Evolutionary conservation across 1,140 invertebrate genomes (phyloP).

Genomic region (Melanaphis sacchari): DNA sequence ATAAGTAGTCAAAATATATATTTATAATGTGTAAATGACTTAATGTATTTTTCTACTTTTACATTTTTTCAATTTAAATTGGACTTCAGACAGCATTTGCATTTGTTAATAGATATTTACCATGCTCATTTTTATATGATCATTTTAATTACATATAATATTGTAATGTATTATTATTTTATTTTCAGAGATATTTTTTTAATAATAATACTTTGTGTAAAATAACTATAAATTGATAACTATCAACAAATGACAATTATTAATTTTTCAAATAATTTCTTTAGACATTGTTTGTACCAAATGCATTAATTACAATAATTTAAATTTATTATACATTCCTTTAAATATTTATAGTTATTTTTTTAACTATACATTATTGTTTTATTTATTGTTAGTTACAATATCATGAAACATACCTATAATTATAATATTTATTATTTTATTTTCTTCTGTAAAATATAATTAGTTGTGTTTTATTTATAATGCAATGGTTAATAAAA

Average conservation of each 20-base stretch:
- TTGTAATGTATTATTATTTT: neutral
- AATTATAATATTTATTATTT: neutral
- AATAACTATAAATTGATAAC: neutral
- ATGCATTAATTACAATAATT: neutral
- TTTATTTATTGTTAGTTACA: neutral
- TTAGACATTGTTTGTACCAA: neutral
- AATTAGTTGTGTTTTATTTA: neutral
- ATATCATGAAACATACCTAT: neutral
- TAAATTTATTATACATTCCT: conserved; percentile 33
- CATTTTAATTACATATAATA: neutral
- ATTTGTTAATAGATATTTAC: conserved; percentile 8
- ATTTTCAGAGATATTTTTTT: conserved; percentile 21
- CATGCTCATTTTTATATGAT: conserved; percentile 25
- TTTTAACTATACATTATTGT: neutral
- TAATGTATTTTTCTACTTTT: conserved; percentile 55
- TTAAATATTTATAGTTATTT: neutral
- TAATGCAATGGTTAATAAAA: conserved; percentile 8
- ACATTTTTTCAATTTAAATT: conserved; percentile 28
- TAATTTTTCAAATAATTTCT: neutral
- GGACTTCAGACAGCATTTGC: neutral
- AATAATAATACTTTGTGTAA: neutral
- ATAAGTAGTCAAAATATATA: neutral
- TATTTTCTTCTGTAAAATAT: neutral
- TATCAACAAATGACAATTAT: neutral
- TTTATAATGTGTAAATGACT: conserved; percentile 10